These are phyloP conservation scores for Lissocephala sabroskyi DNA, from an alignment of 2,888 invertebrate species.

Conservation along the genomic window DNA sequence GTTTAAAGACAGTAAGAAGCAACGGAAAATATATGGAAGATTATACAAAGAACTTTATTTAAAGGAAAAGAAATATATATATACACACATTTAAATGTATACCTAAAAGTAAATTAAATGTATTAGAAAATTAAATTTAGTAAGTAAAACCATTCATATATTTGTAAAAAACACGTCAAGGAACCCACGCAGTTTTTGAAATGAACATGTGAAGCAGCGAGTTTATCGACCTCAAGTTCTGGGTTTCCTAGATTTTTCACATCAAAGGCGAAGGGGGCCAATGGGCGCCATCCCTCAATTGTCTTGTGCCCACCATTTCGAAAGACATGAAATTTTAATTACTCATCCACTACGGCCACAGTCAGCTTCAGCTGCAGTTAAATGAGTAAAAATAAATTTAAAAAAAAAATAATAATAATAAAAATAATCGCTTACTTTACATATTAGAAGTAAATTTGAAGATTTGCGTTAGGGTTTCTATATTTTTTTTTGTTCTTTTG, in stretches of 20 bases:
- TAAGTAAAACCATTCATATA: conserved; percentile 29
- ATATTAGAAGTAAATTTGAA: background rate
- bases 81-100: conserved; percentile 7
- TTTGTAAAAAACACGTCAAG: conserved; percentile 1
- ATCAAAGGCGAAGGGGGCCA: too few species aligned
- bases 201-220: background rate
- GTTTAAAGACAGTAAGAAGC: conserved; percentile 1
- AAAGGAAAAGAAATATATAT: background rate
- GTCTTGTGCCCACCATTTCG: too few species aligned
- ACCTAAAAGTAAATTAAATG: conserved; percentile 38
- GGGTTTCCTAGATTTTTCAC: too few species aligned
- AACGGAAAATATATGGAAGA: conserved; percentile 9
- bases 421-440: too few species aligned
- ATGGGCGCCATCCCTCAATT: too few species aligned
- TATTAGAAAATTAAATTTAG: conserved; percentile 60
- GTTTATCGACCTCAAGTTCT: background rate
- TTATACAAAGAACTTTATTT: background rate
- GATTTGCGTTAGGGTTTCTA: background rate
- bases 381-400: too few species aligned
- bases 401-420: too few species aligned
- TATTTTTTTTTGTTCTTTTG: background rate
- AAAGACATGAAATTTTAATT: too few species aligned
- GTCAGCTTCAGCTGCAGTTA: too few species aligned
- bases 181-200: conserved; percentile 36
- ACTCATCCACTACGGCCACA: too few species aligned